Percentiles rank a stretch among this genome's conserved stretches.
phyloP scores from a whole-genome alignment of 2,797 vertebrate species.

The Spheniscus humboldti region DNA sequence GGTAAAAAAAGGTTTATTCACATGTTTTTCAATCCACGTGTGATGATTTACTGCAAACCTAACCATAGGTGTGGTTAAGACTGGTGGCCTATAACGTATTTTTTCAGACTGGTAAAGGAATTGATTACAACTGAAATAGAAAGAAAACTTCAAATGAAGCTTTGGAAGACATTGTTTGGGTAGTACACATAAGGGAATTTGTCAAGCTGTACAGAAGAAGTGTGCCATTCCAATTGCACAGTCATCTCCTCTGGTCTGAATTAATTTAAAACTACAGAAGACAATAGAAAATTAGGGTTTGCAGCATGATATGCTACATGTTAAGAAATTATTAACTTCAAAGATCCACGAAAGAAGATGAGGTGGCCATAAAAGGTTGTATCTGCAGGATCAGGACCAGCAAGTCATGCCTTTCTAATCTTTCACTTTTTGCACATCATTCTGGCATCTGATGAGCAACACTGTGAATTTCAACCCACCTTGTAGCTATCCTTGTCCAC shows the following conservation, averaged over 20 bases:
- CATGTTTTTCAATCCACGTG: neutral
- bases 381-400: neutral
- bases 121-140: neutral
- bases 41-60: neutral
- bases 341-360: neutral
- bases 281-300: neutral
- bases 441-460: neutral
- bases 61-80: neutral
- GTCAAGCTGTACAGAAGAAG: neutral
- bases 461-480: neutral
- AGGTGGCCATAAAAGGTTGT: neutral
- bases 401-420: neutral
- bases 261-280: neutral
- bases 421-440: neutral
- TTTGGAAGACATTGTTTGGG: neutral
- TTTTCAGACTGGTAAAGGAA: neutral
- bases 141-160: neutral
- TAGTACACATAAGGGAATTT: neutral
- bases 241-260: neutral
- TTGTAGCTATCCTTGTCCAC: neutral
- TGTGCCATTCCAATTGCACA: neutral
- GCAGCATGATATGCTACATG: neutral
- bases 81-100: accelerated
- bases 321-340: neutral
- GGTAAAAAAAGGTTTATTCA: neutral